phyloP scores from a whole-genome alignment of 1,140 invertebrate species.

The Leptinotarsa texana region DNA sequence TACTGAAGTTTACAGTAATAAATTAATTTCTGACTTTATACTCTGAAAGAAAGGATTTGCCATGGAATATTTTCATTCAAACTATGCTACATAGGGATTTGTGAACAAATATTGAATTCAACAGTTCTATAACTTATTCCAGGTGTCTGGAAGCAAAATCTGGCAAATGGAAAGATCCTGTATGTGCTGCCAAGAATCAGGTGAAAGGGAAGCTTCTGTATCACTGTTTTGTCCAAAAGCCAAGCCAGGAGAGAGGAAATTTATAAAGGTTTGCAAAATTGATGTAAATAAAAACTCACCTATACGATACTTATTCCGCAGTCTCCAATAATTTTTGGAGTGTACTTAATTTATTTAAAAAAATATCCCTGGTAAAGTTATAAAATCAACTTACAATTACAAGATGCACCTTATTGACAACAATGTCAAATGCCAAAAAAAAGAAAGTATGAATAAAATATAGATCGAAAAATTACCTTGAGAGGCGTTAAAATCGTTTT shows the following conservation, averaged over 20 bases:
- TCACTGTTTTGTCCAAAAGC: constrained; percentile 87
- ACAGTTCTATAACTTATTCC: background rate
- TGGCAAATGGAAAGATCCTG: constrained; percentile 95
- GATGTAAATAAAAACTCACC: background rate
- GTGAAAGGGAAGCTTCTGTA: constrained; percentile 86
- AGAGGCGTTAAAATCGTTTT: too few relatives aligned
- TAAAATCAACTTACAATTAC: background rate
- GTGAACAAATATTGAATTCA: too few relatives aligned
- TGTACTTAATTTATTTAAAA: too few relatives aligned
- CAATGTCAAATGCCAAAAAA: background rate
- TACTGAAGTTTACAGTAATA: background rate
- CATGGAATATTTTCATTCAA: too few relatives aligned
- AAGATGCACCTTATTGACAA: background rate
- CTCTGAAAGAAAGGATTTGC: too few relatives aligned
- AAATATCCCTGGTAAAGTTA: too few relatives aligned
- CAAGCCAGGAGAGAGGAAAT: constrained; percentile 81
- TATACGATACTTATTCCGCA: background rate
- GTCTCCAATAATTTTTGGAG: too few relatives aligned
- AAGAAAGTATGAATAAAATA: background rate
- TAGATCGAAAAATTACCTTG: background rate
- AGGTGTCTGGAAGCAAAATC: constrained; percentile 94
- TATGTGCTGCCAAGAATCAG: constrained; percentile 93
- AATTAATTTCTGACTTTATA: background rate
- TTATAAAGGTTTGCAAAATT: constrained; percentile 70
- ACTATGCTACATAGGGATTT: too few relatives aligned